These are phyloP conservation scores for Flexamia atlantica DNA, from an alignment of 2,888 invertebrate genomes.

Conservation along the genomic window DNA sequence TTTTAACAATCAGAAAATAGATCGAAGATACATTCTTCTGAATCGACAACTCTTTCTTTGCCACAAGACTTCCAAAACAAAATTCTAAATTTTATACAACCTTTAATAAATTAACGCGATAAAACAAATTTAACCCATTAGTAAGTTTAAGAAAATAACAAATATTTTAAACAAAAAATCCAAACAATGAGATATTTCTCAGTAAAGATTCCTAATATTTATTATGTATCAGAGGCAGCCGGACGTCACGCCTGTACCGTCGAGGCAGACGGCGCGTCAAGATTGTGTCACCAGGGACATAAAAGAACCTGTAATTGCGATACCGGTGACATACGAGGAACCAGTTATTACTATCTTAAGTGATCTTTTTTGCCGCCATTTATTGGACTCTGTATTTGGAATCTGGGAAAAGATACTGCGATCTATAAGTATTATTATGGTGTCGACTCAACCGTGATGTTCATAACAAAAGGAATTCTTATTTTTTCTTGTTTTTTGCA, in stretches of 20 bases:
- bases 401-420: background rate
- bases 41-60: too few species aligned
- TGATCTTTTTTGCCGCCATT: background rate
- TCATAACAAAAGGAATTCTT: background rate
- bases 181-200: too few species aligned
- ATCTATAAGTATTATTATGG: background rate
- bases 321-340: conserved; percentile 4
- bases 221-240: too few species aligned
- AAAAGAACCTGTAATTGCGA: conserved; percentile 7
- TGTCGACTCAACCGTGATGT: background rate
- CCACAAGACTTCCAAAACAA: too few species aligned
- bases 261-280: background rate
- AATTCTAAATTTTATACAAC: too few species aligned
- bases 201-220: too few species aligned
- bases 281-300: background rate
- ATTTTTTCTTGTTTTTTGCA: background rate
- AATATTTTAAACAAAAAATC: too few species aligned
- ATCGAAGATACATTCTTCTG: too few species aligned
- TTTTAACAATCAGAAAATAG: too few species aligned
- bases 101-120: too few species aligned
- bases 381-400: background rate
- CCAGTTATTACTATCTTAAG: conserved; percentile 16
- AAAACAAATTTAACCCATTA: too few species aligned
- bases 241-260: background rate
- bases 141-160: too few species aligned